phyloP scores from a whole-genome alignment of 2,797 vertebrate genomes.

The Coranthus polyacanthus region DNA sequence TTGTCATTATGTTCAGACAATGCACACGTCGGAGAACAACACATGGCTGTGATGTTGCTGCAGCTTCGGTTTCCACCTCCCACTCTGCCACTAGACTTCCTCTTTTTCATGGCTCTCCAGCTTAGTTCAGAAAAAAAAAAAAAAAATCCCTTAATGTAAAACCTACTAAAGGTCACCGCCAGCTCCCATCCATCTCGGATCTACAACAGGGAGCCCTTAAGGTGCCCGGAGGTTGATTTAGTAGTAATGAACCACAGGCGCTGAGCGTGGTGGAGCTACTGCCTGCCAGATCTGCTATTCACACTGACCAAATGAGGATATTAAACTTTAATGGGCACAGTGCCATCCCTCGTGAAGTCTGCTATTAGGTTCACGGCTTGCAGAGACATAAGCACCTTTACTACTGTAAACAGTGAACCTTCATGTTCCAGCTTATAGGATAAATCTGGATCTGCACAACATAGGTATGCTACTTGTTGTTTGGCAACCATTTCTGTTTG shows the following conservation, averaged over 20 bases:
- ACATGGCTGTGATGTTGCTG: constrained; percentile 31
- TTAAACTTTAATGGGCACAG: constrained; percentile 66
- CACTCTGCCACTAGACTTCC: constrained; percentile 12
- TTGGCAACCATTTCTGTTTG: neutral
- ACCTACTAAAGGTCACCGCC: constrained; percentile 64
- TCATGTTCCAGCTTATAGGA: constrained; percentile 5
- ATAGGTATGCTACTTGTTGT: constrained; percentile 1
- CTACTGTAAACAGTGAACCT: constrained; percentile 31
- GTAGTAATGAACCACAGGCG: constrained; percentile 49
- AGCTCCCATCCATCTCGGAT: constrained; percentile 56
- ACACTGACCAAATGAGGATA: constrained; percentile 66
- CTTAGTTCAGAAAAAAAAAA: constrained; percentile 36
- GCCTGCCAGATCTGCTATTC: constrained; percentile 52
- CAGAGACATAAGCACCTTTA: constrained; percentile 14
- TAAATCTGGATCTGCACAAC: neutral
- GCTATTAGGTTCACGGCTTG: constrained; percentile 35
- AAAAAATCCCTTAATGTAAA: constrained; percentile 36
- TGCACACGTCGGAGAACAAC: constrained; percentile 26
- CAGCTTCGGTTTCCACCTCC: constrained; percentile 22
- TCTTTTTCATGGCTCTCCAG: constrained; percentile 21
- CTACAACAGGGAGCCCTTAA: constrained; percentile 29
- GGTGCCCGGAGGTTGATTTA: constrained; percentile 58
- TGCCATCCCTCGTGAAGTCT: constrained; percentile 46
- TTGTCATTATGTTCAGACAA: constrained; percentile 52
- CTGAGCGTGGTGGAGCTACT: constrained; percentile 41